A percentile compares a stretch with the other conserved stretches of the same genome.
Evolutionary conservation across 2,888 invertebrate species (phyloP).

Genomic region (Eulithis testata): DNA sequence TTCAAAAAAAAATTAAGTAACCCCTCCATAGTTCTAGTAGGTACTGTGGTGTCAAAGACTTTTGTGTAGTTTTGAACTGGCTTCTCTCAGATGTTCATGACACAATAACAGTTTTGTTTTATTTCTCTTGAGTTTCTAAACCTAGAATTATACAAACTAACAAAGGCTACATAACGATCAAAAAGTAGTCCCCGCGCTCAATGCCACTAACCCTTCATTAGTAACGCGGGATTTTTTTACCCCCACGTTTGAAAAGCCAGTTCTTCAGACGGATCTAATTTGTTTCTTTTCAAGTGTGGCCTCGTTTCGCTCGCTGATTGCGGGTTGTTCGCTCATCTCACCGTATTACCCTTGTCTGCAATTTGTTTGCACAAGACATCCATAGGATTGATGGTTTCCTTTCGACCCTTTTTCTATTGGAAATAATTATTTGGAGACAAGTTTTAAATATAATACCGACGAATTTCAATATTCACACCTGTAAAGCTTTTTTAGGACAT

Average conservation of each 20-base stretch:
- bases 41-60: too few species aligned
- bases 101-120: background rate
- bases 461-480: too few species aligned
- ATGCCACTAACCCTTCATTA: conserved; percentile 73
- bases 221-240: conserved; percentile 64
- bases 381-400: conserved; percentile 47
- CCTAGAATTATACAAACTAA: background rate
- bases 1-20: background rate
- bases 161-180: conserved; percentile 20
- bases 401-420: conserved; percentile 30
- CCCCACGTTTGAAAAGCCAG: conserved; percentile 67
- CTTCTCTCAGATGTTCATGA: too few species aligned
- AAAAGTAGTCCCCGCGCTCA: conserved; percentile 32
- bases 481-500: too few species aligned
- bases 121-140: background rate
- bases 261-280: conserved; percentile 80
- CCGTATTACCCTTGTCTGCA: conserved; percentile 59
- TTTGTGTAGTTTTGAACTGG: too few species aligned
- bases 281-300: conserved; percentile 78
- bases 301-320: conserved; percentile 69
- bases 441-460: conserved; percentile 9
- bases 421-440: conserved; percentile 21
- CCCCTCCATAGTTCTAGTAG: too few species aligned
- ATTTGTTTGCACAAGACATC: conserved; percentile 64
- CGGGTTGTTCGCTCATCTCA: conserved; percentile 67